Evolutionary conservation across 2,888 invertebrate species (phyloP), one percentile per base, ranked within the genome.

Genomic region (Dastarcus helophoroides): DNA sequence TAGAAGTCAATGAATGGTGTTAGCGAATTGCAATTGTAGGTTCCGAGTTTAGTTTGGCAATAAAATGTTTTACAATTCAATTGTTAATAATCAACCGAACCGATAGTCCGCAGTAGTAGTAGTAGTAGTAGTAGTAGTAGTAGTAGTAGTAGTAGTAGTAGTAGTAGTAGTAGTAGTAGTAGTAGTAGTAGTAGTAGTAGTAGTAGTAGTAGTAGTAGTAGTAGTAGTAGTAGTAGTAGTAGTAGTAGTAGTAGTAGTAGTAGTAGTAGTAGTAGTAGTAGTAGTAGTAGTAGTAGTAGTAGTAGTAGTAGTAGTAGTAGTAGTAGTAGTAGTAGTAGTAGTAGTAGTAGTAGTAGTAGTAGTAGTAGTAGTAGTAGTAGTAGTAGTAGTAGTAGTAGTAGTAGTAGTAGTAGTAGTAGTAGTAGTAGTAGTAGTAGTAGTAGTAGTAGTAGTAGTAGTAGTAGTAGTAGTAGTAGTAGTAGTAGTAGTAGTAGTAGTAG

Each of bases 401-500:
- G 24, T 24, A 24, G 24, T 24, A 24, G 24, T 24, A 24, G 24
- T 24, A 24, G 24, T 24, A 24, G 24, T 24, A 24, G 24, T 24
- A 24, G 24, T 24, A 24, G 24, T 24, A 24, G 24, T 24, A 24
- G 24, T 24, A 24, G 24, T 24, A 24, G 24, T 24, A 24, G 24
- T 24, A 24, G 24, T 24, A 24, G 24, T 24, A 24, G 24, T 24
- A 24, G 24, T 24, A 24, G 24, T 24, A 24, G 24, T 24, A 24
- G 24, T 24, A 24, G 24, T 24, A 24, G 24, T 24, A 24, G 24
- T 24, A 26, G 27, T 26, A 26, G 27, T 26, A 26, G 27, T 26
- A 26, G 27, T 26, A 26, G 27, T 26, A 26, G 27, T 26, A 26
- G 27, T 26, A 26, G 27, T 26, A 26, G 27, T 26, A 26, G 27